Base-by-base conservation (phyloP, 2,888 invertebrate genomes). In the Athalia rosae region DNA sequence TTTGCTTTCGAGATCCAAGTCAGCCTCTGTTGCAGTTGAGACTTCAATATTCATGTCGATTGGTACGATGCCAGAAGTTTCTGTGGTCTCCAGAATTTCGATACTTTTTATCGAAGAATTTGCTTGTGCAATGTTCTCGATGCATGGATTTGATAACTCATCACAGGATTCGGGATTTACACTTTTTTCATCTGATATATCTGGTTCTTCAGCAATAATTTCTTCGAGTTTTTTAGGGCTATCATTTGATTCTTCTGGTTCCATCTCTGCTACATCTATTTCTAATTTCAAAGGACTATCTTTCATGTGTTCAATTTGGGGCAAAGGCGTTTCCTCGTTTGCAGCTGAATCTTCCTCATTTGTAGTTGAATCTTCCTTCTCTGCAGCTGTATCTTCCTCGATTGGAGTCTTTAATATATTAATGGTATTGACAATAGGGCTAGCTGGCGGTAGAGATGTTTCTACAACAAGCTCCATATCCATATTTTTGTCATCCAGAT, bases 131-230 rank as follows among this genome's bases (percentile, higher is more conserved):
- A 58, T 13, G 45, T 9, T 13, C 11, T 71, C 9, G 1, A 45
- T 43, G 58, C 28, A 45, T 6, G 56, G 9, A 8, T 47, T 13
- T 58, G 11, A 43, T 3, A 15, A 28, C 9, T 45, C 8, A 43
- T 45, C 58, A 71, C 58, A 11, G 15, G 58, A 47, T 77, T 77
- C 78, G 69, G 4, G 66, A 9, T 4, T 13, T 50, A 79, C 69
- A 45, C 58, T 45, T 11, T 4, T 45, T 45, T 58, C 45, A 28
- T 58, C 58, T 0, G 8, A 3, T 5, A 58, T 3, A 45, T 13
- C 13, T 43, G 9, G 9, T 11, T 58, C 7, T 6, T 58, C 43
- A 45, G 45, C 5, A 45, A 45, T 58, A n/a, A 3, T 15, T 71
- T 45, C 71, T 58, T 13, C n/a, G 8, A 45, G 4, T 43, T 43